Evolutionary conservation across 2,797 vertebrate genomes (phyloP).

Genomic region (Sarcoramphus papa): DNA sequence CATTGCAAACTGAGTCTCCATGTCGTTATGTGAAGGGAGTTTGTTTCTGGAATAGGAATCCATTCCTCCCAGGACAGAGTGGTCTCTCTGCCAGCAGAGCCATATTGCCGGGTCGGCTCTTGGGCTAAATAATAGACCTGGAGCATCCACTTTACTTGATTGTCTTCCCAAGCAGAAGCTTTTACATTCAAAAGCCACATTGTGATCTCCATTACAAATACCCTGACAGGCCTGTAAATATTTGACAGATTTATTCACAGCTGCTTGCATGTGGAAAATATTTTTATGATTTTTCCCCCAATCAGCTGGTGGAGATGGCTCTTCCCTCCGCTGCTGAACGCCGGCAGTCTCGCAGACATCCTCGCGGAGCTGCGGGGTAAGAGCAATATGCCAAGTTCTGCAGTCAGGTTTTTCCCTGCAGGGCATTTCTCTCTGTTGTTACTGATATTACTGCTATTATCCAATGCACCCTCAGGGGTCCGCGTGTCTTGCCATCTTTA

Average conservation of each 20-base stretch:
- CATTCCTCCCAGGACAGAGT: background rate
- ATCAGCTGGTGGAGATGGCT: background rate
- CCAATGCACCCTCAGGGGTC: background rate
- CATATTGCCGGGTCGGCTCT: background rate
- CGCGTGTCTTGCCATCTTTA: background rate
- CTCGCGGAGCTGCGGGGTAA: background rate
- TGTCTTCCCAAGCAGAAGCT: constrained; percentile 36
- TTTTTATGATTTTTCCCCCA: constrained; percentile 21
- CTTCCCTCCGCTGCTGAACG: background rate
- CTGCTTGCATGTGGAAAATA: constrained; percentile 39
- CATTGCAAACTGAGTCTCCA: background rate
- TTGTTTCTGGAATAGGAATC: background rate
- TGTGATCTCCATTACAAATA: constrained; percentile 41
- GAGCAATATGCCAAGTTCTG: constrained; percentile 15
- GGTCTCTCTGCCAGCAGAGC: background rate
- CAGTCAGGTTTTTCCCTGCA: constrained; percentile 34
- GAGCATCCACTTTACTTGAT: constrained; percentile 28
- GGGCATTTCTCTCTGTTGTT: constrained; percentile 40
- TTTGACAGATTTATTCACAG: constrained; percentile 46
- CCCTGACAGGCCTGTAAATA: constrained; percentile 39
- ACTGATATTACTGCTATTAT: constrained; percentile 31
- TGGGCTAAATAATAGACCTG: background rate
- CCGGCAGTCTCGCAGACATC: background rate
- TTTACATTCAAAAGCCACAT: constrained; percentile 6
- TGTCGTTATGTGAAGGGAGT: background rate